These are phyloP conservation scores for Heliconius aoede DNA, from an alignment of 2,888 invertebrate genomes.

Conservation along the genomic window DNA sequence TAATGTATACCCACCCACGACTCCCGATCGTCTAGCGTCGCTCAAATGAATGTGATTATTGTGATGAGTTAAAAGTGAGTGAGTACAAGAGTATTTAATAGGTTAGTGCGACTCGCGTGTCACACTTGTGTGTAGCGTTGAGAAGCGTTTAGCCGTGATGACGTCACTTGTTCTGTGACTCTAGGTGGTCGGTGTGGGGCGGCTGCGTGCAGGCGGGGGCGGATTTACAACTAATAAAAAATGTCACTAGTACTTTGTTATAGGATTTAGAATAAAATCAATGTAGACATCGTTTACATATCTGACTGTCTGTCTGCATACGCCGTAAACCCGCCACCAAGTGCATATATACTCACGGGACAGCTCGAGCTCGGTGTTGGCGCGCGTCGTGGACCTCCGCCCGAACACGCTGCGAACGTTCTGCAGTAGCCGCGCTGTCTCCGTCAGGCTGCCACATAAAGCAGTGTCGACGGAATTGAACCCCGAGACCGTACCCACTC, in stretches of 20 bases:
- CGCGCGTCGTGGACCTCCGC: constrained; percentile 90
- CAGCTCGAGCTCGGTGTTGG: constrained; percentile 94
- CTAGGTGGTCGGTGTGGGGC: constrained; percentile 20
- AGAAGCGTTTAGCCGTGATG: constrained; percentile 14
- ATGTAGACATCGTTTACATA: no score
- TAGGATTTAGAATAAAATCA: no score
- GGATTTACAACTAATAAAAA: constrained; percentile 1
- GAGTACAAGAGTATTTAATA: background rate
- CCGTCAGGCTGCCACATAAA: constrained; percentile 92
- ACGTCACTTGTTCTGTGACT: constrained; percentile 13
- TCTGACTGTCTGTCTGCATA: background rate
- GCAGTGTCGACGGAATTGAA: constrained; percentile 47
- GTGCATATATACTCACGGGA: constrained; percentile 90
- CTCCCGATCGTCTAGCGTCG: constrained; percentile 16
- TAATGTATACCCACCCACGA: constrained; percentile 13
- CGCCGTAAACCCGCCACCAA: constrained; percentile 17
- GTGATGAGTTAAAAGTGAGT: background rate
- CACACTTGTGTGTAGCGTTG: constrained; percentile 36
- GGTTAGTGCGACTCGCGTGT: constrained; percentile 24
- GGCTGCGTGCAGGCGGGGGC: constrained; percentile 24
- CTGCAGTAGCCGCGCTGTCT: constrained; percentile 97
- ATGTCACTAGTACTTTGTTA: no score
- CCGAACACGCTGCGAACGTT: constrained; percentile 96
- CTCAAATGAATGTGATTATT: constrained; percentile 7
- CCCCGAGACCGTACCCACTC: constrained; percentile 38